Percentiles rank a stretch among this genome's conserved stretches.
Conservation (phyloP, 2,113 vertebrate species). For the Patagioenas fasciata region DNA sequence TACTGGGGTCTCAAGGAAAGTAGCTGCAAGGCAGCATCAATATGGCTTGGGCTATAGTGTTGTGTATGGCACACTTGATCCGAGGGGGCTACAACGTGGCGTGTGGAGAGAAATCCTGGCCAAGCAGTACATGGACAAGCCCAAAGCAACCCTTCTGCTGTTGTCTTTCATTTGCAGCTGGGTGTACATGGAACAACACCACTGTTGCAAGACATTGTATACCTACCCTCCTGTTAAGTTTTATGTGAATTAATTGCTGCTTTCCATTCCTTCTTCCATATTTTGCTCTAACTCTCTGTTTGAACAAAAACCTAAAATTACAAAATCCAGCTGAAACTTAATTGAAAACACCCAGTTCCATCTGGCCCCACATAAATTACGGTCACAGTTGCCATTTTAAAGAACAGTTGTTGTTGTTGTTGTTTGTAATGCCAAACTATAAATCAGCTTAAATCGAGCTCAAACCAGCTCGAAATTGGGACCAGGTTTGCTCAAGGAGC, state of each 20-base stretch:
- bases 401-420: neutral
- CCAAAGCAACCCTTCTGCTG: neutral
- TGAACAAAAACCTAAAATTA: neutral
- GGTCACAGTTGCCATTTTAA: constrained; percentile 16
- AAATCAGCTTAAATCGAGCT: constrained; percentile 26
- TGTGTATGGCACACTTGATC: neutral
- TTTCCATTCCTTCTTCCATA: neutral
- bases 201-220: neutral
- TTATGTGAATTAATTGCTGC: neutral
- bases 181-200: neutral
- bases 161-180: neutral
- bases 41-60: neutral
- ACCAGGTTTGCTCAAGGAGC: neutral
- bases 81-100: fast-evolving
- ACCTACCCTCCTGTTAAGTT: neutral
- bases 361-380: constrained; percentile 7
- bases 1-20: neutral
- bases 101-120: neutral
- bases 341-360: constrained; percentile 33
- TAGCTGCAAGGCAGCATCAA: neutral
- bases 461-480: constrained; percentile 10
- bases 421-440: neutral
- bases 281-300: neutral
- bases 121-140: neutral
- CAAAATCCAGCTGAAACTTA: constrained; percentile 43